A percentile compares a stretch with the other conserved stretches of the same genome.
These are phyloP conservation scores for Phengaris alcon DNA, from an alignment of 2,888 invertebrate species.

Conservation along the genomic window DNA sequence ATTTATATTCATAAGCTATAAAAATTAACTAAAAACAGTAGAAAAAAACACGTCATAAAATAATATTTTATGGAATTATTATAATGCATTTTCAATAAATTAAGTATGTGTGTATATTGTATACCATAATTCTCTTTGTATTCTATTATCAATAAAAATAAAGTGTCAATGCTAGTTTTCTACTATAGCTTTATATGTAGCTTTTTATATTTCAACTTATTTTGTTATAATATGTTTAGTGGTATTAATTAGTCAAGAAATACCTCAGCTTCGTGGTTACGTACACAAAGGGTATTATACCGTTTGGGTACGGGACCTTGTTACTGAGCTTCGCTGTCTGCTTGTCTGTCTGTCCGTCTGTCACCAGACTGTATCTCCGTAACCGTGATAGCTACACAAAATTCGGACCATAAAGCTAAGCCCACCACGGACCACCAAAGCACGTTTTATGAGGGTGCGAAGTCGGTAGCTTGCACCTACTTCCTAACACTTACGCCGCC, in stretches of 20 bases:
- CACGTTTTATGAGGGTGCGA: conserved; percentile 55
- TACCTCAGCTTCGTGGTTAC: too few relatives aligned
- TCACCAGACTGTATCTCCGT: too few relatives aligned
- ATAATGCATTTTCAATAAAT: not conserved
- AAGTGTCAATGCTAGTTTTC: too few relatives aligned
- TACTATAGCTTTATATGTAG: too few relatives aligned
- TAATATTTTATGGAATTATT: not conserved
- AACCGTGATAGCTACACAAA: not conserved
- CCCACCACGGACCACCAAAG: conserved; percentile 51
- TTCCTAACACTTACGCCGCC: conserved; percentile 39
- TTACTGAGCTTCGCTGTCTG: too few relatives aligned
- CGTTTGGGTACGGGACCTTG: too few relatives aligned
- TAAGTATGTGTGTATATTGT: not conserved
- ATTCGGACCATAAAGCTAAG: conserved; percentile 23
- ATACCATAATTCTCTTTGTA: not conserved
- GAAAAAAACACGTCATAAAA: not conserved
- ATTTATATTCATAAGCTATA: not conserved
- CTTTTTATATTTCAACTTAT: too few relatives aligned
- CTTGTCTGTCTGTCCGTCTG: too few relatives aligned
- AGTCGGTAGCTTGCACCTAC: conserved; percentile 57
- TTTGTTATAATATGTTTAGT: too few relatives aligned
- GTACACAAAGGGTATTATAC: too few relatives aligned
- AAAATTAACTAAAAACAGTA: not conserved
- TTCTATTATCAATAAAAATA: too few relatives aligned
- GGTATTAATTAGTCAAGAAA: too few relatives aligned